Base-by-base conservation (phyloP, 2,888 invertebrate species). In the Antitype chi region DNA sequence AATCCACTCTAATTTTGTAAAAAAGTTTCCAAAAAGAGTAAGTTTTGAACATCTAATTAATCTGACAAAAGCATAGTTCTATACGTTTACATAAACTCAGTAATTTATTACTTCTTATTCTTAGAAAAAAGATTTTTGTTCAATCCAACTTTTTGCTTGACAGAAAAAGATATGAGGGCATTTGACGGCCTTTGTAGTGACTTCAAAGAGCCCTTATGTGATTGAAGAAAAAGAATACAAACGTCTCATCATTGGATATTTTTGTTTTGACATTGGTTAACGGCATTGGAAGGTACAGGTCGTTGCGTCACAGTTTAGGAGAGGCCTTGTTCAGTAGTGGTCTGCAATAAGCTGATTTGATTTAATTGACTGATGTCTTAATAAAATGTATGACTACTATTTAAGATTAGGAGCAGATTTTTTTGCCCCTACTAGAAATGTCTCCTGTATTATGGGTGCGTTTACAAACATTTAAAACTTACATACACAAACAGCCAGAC, bases 101-200 rank as follows among this genome's bases (percentile, higher is more conserved):
- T 62, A 71, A 75, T 77, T 85, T 79, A 79, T 78, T 71, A 71
- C 78, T 60, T 55, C 20, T 60, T 2, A 70, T 60, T 60, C 20
- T 60, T 3, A 70, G 15, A 75, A 74, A 53, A 70, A 74, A 64
- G 23, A 13, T 64, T 57, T 52, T 69, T 74, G 25, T 71, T 67
- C 55, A 67, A 62, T 49, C 49, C 38, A 62, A 62, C 64, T 74
- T 84, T 71, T 78, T 32, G 32, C 68, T 70, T 75, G 57, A 70
- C 78, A 69, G 23, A 77, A 86, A 81, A 81, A 79, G 68, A 77
- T 76, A 84, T 71, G 70, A 68, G 38, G 69, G 63, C 43, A 59
- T 80, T 70, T 73, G 78, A 78, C 25, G 68, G 62, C 70, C 82
- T 85, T 85, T 85, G 85, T 85, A 70, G 75, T 70, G 49, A 84